Percentiles rank a stretch among this genome's conserved stretches.
phyloP scores from a whole-genome alignment of 2,113 vertebrate species.

The Xerus inauris region DNA sequence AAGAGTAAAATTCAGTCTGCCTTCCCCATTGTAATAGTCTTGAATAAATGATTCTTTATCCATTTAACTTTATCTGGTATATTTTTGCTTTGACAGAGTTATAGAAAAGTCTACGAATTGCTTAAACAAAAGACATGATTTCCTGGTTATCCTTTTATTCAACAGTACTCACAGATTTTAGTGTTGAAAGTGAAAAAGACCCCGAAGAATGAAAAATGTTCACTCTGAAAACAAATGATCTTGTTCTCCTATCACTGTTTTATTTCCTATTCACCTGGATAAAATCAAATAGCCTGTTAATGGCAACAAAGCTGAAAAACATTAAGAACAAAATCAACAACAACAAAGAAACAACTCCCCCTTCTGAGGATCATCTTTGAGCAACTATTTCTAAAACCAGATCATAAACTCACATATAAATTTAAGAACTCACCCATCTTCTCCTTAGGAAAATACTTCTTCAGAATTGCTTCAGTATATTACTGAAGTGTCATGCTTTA shows the following conservation, averaged over 20 bases:
- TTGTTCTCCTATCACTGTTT: not conserved
- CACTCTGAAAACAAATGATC: not conserved
- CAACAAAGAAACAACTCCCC: not conserved
- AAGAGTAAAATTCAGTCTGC: not conserved
- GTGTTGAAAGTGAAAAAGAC: not conserved
- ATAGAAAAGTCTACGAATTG: not conserved
- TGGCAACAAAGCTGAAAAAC: not conserved
- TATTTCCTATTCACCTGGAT: not conserved
- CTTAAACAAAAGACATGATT: not conserved
- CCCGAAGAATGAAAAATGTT: not conserved
- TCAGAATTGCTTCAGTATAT: not conserved
- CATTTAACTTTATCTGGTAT: not conserved
- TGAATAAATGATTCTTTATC: not conserved
- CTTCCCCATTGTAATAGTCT: not conserved
- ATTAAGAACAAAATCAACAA: no score
- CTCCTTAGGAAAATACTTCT: not conserved
- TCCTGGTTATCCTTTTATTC: not conserved
- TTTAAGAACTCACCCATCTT: not conserved
- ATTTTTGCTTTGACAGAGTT: not conserved
- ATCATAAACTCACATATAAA: not conserved
- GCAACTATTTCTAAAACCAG: not conserved
- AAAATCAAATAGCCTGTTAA: not conserved
- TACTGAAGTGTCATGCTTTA: not conserved
- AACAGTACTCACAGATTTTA: not conserved
- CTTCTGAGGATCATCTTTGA: not conserved